A percentile compares a stretch with the other conserved stretches of the same genome.
Conservation (phyloP, 1,140 invertebrate species). For the Gyrodactylus bullatarudis region DNA sequence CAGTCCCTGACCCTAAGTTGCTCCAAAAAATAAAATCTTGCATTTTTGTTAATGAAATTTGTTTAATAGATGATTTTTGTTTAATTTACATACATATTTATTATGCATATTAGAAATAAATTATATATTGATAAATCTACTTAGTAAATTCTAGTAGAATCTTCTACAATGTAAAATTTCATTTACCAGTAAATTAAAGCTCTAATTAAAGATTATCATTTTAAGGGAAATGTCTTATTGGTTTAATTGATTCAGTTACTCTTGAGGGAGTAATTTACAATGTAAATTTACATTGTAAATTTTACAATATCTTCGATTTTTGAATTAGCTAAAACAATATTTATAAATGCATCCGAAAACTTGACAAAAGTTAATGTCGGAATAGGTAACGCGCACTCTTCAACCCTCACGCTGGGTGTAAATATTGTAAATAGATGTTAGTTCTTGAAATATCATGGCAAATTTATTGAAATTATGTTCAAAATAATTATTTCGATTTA, state of each 20-base stretch:
- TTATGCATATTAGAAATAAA: neutral
- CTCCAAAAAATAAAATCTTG: neutral
- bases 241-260: neutral
- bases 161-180: too few species aligned
- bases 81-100: neutral
- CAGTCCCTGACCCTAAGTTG: neutral
- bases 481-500: too few species aligned
- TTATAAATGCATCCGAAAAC: neutral
- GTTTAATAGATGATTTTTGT: neutral
- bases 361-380: neutral
- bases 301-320: neutral
- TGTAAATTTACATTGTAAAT: neutral
- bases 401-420: neutral
- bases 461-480: too few species aligned
- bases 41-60: neutral
- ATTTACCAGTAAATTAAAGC: too few species aligned
- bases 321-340: neutral
- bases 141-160: neutral
- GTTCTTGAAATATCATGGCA: too few species aligned
- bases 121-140: neutral
- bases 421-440: neutral
- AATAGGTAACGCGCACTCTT: neutral
- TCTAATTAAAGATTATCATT: too few species aligned
- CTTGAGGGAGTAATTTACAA: neutral
- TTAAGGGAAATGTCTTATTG: too few species aligned